Evolutionary conservation across 1,140 invertebrate genomes (phyloP), one percentile per base, ranked within the genome.

Genomic region (Leptinotarsa defecta): DNA sequence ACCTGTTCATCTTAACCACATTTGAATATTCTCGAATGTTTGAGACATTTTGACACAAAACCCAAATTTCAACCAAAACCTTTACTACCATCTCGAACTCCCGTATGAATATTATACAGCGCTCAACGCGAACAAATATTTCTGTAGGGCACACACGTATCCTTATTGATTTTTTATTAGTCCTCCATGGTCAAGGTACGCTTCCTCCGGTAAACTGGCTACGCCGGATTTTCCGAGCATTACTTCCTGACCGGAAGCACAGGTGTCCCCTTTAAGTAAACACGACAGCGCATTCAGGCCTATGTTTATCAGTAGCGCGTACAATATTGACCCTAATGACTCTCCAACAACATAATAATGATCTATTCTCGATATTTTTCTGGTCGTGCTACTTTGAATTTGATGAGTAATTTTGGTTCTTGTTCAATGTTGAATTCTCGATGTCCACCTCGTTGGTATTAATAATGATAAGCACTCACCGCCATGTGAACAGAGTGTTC

Each of bases 241-340:
- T 73, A 79, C 76, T 80, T 80, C 79, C 78, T 76, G 76, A 71
- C 79, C 79, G 79, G 79, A 80, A 79, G 77, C 71, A 73, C 77
- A 79, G 79, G 76, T 77, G 79, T 80, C 76, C 79, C 77, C 78
- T 74, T 74, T 75, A 80, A 75, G 73, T 74, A 80, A 78, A 81
- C 75, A 81, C 69, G 74, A 65, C 68, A 64, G 63, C 65, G 43
- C 43, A 43, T 68, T 48, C 67, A 68, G 67, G 43, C 67, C 67
- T 68, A 43, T 19, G 52, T 4, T 57, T 17, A 57, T 57, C 52
- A 57, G 52, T 57, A 13, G 52, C 52, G 52, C 52, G 17, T 15
- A n/a, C 52, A 6, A 43, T 43, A 43, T 43, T 43, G 34, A 43
- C 34, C 34, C 8, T 43, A 43, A 43, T 43, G 34, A 43, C 34